Percentiles rank a stretch among this genome's conserved stretches.
Evolutionary conservation across 2,888 invertebrate genomes (phyloP).

Genomic region (Melieria omissa): DNA sequence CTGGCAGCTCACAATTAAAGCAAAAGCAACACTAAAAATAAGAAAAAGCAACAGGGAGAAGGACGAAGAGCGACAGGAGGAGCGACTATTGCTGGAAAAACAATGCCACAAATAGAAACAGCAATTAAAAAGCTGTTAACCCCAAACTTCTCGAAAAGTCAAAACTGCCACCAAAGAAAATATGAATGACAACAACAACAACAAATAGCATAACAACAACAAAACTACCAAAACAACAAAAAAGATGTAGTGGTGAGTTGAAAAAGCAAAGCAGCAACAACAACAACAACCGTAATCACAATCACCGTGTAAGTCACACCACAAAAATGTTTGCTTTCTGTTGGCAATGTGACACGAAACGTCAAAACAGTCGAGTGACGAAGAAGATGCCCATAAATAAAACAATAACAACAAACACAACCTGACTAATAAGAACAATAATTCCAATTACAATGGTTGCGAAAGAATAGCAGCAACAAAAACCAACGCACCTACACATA

Average conservation of each 20-base stretch:
- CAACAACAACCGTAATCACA: no score
- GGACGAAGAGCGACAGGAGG: neutral
- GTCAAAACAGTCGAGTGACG: no score
- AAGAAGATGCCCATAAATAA: no score
- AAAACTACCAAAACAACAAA: neutral
- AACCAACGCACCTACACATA: no score
- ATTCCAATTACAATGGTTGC: no score
- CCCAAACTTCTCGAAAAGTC: neutral
- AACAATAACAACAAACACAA: no score
- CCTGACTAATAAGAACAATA: no score
- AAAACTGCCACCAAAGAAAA: neutral
- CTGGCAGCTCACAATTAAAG: neutral
- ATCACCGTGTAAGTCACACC: no score
- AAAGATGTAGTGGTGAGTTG: neutral
- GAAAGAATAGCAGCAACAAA: no score
- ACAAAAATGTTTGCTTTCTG: no score
- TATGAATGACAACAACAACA: neutral
- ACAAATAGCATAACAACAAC: conserved; percentile 5
- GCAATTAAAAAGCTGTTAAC: conserved; percentile 14
- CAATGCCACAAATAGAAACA: neutral
- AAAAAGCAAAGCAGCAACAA: neutral
- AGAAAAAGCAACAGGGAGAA: neutral
- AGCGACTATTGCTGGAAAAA: neutral
- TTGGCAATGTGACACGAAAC: no score
- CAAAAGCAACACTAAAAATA: neutral